Percentiles rank a stretch among this genome's conserved stretches.
These are phyloP conservation scores for Sesia apiformis DNA, from an alignment of 2,888 invertebrate genomes.

Conservation along the genomic window DNA sequence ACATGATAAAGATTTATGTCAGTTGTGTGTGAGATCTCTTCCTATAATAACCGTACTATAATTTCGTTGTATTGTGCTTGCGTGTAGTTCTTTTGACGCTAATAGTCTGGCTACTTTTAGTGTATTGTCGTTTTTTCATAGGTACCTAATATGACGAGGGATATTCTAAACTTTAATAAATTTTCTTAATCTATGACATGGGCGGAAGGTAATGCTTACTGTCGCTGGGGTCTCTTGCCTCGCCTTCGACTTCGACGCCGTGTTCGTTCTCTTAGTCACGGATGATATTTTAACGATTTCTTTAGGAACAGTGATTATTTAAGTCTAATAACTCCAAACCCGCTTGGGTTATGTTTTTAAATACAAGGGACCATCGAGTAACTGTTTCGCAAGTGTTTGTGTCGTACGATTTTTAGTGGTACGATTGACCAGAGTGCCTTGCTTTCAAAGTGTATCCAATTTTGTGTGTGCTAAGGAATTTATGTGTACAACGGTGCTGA, in stretches of 20 bases:
- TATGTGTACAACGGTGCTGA: conserved; percentile 49
- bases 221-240: conserved; percentile 50
- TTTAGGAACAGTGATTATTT: conserved; percentile 54
- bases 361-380: conserved; percentile 27
- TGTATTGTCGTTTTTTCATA: no score
- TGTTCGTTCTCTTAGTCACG: conserved; percentile 65
- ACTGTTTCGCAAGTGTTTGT: conserved; percentile 42
- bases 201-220: conserved; percentile 40
- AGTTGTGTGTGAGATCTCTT: no score
- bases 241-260: conserved; percentile 61
- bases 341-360: conserved; percentile 43
- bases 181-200: conserved; percentile 9
- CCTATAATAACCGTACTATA: no score
- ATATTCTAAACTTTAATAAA: no score
- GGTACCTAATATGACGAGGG: no score
- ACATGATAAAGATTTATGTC: no score
- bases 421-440: conserved; percentile 35
- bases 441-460: conserved; percentile 37
- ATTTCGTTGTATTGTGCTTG: no score
- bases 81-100: no score
- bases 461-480: conserved; percentile 53
- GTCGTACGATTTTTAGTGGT: conserved; percentile 27
- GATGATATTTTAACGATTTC: conserved; percentile 47
- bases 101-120: no score
- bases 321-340: conserved; percentile 27